Conservation (phyloP, 2,888 invertebrate genomes). For the Cheilosia urbana region DNA sequence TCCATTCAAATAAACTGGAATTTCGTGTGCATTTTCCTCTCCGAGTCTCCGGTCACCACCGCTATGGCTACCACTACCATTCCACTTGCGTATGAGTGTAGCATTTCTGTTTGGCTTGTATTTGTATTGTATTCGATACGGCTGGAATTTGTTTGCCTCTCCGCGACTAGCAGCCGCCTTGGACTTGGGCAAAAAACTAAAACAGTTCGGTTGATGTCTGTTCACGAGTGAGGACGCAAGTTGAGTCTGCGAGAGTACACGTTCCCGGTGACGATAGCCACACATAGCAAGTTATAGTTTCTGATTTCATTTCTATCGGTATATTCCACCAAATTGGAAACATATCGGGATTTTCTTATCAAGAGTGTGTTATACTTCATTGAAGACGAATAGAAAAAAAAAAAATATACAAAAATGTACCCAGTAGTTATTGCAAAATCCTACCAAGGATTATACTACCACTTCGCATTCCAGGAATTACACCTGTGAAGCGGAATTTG, state of each 20-base stretch:
- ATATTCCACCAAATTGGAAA: constrained; percentile 12
- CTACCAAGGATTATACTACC: constrained; percentile 44
- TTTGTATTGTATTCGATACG: constrained; percentile 20
- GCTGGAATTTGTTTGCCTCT: constrained; percentile 66
- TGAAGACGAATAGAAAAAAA: constrained; percentile 4
- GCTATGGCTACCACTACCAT: constrained; percentile 24
- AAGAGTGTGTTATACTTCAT: background rate
- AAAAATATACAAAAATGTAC: constrained; percentile 44
- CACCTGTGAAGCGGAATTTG: constrained; percentile 69
- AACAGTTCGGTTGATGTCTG: constrained; percentile 74
- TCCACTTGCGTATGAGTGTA: background rate
- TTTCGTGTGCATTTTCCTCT: constrained; percentile 33
- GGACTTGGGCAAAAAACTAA: constrained; percentile 69
- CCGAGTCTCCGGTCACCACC: too few species aligned
- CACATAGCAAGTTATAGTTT: constrained; percentile 16
- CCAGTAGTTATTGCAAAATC: constrained; percentile 51
- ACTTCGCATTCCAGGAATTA: constrained; percentile 64
- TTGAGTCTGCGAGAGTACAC: constrained; percentile 40
- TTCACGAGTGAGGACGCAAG: constrained; percentile 67
- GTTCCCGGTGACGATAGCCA: constrained; percentile 54
- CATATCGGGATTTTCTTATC: constrained; percentile 31
- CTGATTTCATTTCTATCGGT: constrained; percentile 32
- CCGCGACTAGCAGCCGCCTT: constrained; percentile 48
- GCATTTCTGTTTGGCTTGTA: too few species aligned
- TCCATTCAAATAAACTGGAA: constrained; percentile 29